Conservation (phyloP, 2,888 invertebrate species). For the Melieria picta region DNA sequence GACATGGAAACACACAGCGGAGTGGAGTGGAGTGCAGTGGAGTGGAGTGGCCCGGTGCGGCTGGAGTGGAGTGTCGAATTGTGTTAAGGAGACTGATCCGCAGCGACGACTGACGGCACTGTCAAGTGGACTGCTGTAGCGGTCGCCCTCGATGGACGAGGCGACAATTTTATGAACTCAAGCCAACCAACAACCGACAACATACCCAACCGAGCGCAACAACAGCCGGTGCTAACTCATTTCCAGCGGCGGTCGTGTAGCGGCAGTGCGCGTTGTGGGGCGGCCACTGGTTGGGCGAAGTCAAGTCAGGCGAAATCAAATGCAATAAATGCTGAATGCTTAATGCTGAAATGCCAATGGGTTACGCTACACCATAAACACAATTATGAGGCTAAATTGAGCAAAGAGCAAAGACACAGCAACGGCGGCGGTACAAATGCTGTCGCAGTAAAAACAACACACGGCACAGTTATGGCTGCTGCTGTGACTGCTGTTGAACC, state of each 20-base stretch:
- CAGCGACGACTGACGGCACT: background rate
- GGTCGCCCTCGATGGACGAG: too few relatives aligned
- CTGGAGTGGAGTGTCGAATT: conserved; percentile 27
- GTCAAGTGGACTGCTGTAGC: too few relatives aligned
- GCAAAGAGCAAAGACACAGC: conserved; percentile 48
- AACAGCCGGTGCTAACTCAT: conserved; percentile 11
- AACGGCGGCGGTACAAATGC: conserved; percentile 12
- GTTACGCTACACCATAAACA: conserved; percentile 51
- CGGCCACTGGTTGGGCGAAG: conserved; percentile 13
- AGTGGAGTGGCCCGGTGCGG: conserved; percentile 14
- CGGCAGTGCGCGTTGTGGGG: background rate
- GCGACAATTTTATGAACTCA: conserved; percentile 31
- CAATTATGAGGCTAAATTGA: conserved; percentile 61
- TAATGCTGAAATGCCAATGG: conserved; percentile 38
- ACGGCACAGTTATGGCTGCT: conserved; percentile 26
- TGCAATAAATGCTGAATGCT: conserved; percentile 26
- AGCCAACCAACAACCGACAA: conserved; percentile 12
- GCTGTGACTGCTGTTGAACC: conserved; percentile 32
- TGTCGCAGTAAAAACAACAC: conserved; percentile 14
- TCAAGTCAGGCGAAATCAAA: conserved; percentile 41
- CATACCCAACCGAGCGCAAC: background rate
- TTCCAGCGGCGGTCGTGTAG: background rate
- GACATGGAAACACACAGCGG: conserved; percentile 22
- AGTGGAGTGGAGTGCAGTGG: conserved; percentile 19
- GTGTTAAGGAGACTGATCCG: conserved; percentile 17